These are phyloP conservation scores for Rattus rattus DNA, from an alignment of 2,113 vertebrate species.

Conservation along the genomic window DNA sequence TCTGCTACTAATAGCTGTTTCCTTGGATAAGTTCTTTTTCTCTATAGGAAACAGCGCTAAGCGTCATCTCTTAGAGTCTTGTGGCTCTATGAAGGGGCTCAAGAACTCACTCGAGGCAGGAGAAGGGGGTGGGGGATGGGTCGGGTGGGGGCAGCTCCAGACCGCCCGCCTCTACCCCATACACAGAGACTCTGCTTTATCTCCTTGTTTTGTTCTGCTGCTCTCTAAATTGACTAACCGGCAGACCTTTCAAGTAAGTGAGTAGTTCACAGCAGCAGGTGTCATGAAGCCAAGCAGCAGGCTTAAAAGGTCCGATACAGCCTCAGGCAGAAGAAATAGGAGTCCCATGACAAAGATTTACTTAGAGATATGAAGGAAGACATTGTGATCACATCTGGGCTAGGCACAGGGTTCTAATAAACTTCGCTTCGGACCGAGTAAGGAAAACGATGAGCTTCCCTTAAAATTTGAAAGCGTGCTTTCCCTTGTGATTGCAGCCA, in stretches of 20 bases:
- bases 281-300: not conserved
- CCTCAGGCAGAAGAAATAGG: constrained; percentile 27
- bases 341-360: constrained; percentile 32
- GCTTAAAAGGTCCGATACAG: constrained; percentile 4
- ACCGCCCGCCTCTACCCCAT: not conserved
- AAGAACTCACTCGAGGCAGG: not conserved
- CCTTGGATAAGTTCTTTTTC: constrained; percentile 26
- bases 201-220: constrained; percentile 41
- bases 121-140: not conserved
- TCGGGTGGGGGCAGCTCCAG: not conserved
- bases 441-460: constrained; percentile 20
- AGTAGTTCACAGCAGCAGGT: constrained; percentile 15
- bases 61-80: not conserved
- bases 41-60: not conserved
- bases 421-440: constrained; percentile 7
- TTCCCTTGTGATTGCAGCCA: not conserved
- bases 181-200: not conserved
- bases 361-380: constrained; percentile 50
- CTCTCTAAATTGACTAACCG: constrained; percentile 42
- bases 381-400: not conserved
- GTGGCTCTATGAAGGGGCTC: not conserved
- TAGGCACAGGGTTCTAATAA: not conserved
- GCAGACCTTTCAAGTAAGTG: not conserved
- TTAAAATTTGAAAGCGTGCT: constrained; percentile 8
- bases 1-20: constrained; percentile 24